phyloP scores from a whole-genome alignment of 2,888 invertebrate genomes.

The Habroteleia sp. region DNA sequence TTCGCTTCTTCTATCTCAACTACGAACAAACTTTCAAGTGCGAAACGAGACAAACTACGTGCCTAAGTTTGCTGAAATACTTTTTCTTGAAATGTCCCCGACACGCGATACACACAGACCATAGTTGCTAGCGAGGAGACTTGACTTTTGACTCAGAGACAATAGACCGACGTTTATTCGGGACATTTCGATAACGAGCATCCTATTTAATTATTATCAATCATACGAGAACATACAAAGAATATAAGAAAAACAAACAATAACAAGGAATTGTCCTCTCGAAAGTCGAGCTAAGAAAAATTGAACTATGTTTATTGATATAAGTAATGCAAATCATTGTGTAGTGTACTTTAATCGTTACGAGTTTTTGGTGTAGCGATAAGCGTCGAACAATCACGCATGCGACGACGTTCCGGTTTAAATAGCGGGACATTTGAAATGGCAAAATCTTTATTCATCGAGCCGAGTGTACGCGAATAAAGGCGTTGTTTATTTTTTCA shows the following conservation, averaged over 20 bases:
- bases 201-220: conserved; percentile 5
- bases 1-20: conserved; percentile 3
- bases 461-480: conserved; percentile 29
- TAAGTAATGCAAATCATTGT: conserved; percentile 41
- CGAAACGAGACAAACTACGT: conserved; percentile 36
- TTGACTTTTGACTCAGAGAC: conserved; percentile 9
- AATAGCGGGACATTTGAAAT: conserved; percentile 30
- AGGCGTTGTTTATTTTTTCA: conserved; percentile 40
- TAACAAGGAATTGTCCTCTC: conserved; percentile 27
- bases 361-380: conserved; percentile 53
- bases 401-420: conserved; percentile 46
- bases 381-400: conserved; percentile 62
- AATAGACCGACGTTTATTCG: conserved; percentile 11
- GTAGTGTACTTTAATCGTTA: conserved; percentile 51
- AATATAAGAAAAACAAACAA: conserved; percentile 1
- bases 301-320: conserved; percentile 23
- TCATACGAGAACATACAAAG: conserved; percentile 1
- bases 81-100: conserved; percentile 30
- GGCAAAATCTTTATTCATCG: conserved; percentile 45
- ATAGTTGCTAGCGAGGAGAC: not conserved
- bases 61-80: conserved; percentile 37
- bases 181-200: conserved; percentile 7
- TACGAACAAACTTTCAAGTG: conserved; percentile 10
- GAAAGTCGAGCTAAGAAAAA: conserved; percentile 31
- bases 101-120: not conserved